These are phyloP conservation scores for Megaustenia siamemsis DNA, from an alignment of 2,888 invertebrate species.

Conservation along the genomic window DNA sequence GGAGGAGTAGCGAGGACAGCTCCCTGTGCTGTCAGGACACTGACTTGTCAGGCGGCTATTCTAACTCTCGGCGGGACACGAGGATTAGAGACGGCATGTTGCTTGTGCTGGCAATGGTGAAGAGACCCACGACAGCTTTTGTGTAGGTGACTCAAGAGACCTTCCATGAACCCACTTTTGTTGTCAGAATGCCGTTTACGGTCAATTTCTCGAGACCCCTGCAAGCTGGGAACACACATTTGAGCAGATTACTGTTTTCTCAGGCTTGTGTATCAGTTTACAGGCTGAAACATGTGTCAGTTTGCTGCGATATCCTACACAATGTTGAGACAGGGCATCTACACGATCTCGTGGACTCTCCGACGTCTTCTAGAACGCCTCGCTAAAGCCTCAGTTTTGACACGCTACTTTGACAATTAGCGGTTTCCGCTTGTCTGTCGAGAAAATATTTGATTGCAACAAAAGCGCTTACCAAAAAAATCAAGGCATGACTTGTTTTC, in stretches of 20 bases:
- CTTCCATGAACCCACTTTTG: background rate
- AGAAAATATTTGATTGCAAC: background rate
- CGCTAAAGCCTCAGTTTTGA: conserved; percentile 14
- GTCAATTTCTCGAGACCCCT: conserved; percentile 42
- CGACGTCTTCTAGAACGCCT: background rate
- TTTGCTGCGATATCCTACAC: conserved; percentile 8
- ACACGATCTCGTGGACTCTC: background rate
- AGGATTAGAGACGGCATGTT: conserved; percentile 38
- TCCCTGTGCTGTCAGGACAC: conserved; percentile 26
- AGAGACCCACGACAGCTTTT: conserved; percentile 37
- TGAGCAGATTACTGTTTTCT: conserved; percentile 42
- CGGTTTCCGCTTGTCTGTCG: background rate
- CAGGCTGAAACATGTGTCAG: conserved; percentile 35
- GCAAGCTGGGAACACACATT: conserved; percentile 25
- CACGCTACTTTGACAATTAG: conserved; percentile 12
- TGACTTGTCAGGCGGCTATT: conserved; percentile 41
- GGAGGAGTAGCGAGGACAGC: conserved; percentile 41
- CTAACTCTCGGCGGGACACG: conserved; percentile 16
- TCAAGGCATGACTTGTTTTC: background rate
- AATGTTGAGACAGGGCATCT: background rate
- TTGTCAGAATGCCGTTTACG: conserved; percentile 26
- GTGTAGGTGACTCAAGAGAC: background rate
- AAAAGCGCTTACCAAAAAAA: background rate
- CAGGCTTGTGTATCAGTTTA: conserved; percentile 34
- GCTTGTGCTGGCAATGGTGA: background rate